Base-by-base conservation (phyloP, 2,888 invertebrate genomes). In the Amitus sp. region DNA sequence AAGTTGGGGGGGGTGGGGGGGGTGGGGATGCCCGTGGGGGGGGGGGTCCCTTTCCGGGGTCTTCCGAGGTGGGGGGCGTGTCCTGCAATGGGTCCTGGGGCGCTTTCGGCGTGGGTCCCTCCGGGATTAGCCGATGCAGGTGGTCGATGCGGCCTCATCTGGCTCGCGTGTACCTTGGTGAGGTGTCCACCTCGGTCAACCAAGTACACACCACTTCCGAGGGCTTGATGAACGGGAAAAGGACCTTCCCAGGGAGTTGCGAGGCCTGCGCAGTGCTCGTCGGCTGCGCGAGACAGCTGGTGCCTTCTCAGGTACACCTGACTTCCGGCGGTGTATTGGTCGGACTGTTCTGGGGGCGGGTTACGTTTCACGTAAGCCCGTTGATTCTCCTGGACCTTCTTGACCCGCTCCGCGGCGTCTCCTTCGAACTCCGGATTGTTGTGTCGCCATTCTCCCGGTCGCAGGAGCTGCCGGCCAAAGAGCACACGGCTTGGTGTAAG, bases 361-460 rank as follows among this genome's bases (percentile, higher is more conserved):
- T 2, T 7, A 7, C 30, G 5, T 3, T 30, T 2, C 10, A 9
- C 10, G n/a, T 30, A 30, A 10, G 2, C 2, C 30, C n/a, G 6
- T 30, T 30, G 30, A n/a, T 30, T 30, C n/a, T n/a, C n/a, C 30
- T 30, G 23, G 23, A 23, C 7, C 23, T 3, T 7, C 7, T 23
- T 3, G 23, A 23, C 7, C 23, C 23, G 23, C 4, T 23, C 23
- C 4, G 23, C 7, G 3, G 7, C 23, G 4, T 23, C 4, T 23
- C 7, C 7, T 3, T 23, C 23, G 23, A 23, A 23, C 3, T 3
- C 3, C 4, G 7, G 3, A 30, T 30, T 7, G 4, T 23, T 23
- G n/a, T 10, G n/a, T 9, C 27, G 56, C 56, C 56, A 56, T 23
- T 56, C 49, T 19, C 46, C 56, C 0, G 56, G 56, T 28, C 56